Percentiles rank a stretch among this genome's conserved stretches.
Conservation (phyloP, 2,888 invertebrate genomes). For the Punctoribates punctum region DNA sequence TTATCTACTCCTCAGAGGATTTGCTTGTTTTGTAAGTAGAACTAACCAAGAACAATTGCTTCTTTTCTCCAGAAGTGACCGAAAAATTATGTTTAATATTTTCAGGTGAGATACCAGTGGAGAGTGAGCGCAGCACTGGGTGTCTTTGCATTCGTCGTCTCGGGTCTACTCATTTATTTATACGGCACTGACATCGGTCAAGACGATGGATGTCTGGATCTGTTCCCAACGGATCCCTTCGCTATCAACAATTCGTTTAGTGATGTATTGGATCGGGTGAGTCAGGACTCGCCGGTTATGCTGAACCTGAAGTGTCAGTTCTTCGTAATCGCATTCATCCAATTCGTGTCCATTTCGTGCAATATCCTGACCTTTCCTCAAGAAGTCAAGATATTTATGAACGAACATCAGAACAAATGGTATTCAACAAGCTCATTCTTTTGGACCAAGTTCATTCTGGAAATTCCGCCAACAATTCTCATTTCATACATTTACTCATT, state of each 20-base stretch:
- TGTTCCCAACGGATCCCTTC: not conserved
- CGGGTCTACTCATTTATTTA: not conserved
- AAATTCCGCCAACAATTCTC: not conserved
- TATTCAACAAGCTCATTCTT: conserved; percentile 10
- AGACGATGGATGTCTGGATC: not conserved
- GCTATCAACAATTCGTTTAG: not conserved
- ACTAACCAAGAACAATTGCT: not conserved
- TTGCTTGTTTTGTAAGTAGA: conserved; percentile 5
- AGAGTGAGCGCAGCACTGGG: not conserved
- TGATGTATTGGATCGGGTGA: not conserved
- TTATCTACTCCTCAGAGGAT: not conserved
- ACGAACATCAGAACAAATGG: conserved; percentile 36
- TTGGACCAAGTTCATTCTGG: not conserved
- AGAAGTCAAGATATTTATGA: conserved; percentile 32
- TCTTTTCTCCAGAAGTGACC: too few species aligned
- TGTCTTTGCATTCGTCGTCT: not conserved
- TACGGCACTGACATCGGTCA: not conserved
- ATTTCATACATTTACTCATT: not conserved
- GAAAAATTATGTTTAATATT: not conserved
- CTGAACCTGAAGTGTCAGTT: conserved; percentile 21
- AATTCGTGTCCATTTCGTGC: not conserved
- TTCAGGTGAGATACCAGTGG: not conserved
- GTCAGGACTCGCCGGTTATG: not conserved
- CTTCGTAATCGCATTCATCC: not conserved
- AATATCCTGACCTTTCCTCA: not conserved